A percentile compares a stretch with the other conserved stretches of the same genome.
Conservation (phyloP, 2,888 invertebrate species). For the Chymomyza caudatula region DNA sequence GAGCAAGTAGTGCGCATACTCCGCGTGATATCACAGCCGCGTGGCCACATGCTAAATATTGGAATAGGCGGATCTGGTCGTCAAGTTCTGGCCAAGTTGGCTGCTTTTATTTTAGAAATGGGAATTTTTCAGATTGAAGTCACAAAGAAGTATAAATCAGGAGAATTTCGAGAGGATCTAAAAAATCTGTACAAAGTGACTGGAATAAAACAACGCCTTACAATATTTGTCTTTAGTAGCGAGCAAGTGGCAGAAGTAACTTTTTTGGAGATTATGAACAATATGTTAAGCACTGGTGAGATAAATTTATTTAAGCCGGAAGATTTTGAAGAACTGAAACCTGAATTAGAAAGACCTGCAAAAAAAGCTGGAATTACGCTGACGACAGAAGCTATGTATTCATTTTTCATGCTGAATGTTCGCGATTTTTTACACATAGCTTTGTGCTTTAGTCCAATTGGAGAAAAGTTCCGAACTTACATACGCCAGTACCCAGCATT, state of each 20-base stretch:
- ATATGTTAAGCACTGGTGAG: constrained; percentile 91
- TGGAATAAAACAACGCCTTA: constrained; percentile 87
- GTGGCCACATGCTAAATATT: constrained; percentile 90
- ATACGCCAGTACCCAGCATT: constrained; percentile 92
- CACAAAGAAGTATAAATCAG: constrained; percentile 86
- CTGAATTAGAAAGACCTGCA: constrained; percentile 67
- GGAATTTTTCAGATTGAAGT: constrained; percentile 88
- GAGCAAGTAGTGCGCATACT: constrained; percentile 90
- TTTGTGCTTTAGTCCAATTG: constrained; percentile 93
- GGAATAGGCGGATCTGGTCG: constrained; percentile 93
- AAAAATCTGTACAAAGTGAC: constrained; percentile 85
- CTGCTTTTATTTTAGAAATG: constrained; percentile 89
- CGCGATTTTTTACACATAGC: constrained; percentile 88
- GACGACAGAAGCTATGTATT: constrained; percentile 85
- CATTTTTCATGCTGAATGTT: constrained; percentile 88
- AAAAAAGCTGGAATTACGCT: constrained; percentile 78
- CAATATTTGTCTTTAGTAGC: constrained; percentile 91
- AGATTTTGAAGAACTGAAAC: constrained; percentile 87
- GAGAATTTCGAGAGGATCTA: constrained; percentile 90
- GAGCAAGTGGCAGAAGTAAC: constrained; percentile 90
- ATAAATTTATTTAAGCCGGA: constrained; percentile 92
- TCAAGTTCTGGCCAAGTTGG: constrained; percentile 87
- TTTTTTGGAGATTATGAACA: constrained; percentile 93
- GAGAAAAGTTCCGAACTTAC: constrained; percentile 87
- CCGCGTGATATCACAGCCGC: constrained; percentile 89